These are phyloP conservation scores for Todiramphus saurophagus DNA, from an alignment of 2,113 vertebrate genomes.

Conservation along the genomic window DNA sequence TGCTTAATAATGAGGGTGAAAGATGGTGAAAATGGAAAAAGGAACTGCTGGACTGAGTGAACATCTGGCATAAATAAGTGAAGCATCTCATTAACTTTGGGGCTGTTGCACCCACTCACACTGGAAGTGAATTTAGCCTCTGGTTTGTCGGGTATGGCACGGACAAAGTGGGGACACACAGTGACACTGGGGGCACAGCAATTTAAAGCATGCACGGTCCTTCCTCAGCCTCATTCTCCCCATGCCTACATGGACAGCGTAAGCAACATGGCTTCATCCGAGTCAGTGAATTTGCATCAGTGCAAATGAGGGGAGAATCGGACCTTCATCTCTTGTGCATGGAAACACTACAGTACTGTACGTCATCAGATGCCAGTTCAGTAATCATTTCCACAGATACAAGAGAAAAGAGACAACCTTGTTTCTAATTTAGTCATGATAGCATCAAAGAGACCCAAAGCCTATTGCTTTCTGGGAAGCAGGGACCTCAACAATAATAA, in stretches of 20 bases:
- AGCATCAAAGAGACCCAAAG: constrained; percentile 60
- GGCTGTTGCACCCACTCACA: not conserved
- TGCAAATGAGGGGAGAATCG: not conserved
- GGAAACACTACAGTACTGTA: not conserved
- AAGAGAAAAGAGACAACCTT: constrained; percentile 42
- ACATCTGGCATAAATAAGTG: not conserved
- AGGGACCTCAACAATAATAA: constrained; percentile 48
- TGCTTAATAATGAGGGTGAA: not conserved
- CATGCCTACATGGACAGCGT: not conserved
- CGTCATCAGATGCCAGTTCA: constrained; percentile 25
- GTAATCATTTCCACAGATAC: constrained; percentile 42
- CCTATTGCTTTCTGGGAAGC: constrained; percentile 48
- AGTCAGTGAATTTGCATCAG: not conserved
- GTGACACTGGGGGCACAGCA: not conserved
- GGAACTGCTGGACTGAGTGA: not conserved
- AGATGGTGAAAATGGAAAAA: not conserved
- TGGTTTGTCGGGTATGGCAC: not conserved
- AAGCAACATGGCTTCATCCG: not conserved
- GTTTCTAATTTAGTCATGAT: constrained; percentile 52
- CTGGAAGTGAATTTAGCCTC: not conserved
- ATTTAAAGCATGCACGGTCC: not conserved
- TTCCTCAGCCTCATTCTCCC: not conserved
- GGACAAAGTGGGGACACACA: fast-evolving
- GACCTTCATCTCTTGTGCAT: not conserved
- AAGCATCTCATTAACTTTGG: not conserved